Evolutionary conservation across 2,797 vertebrate species (phyloP).

Genomic region (Euphonia xanthogaster): DNA sequence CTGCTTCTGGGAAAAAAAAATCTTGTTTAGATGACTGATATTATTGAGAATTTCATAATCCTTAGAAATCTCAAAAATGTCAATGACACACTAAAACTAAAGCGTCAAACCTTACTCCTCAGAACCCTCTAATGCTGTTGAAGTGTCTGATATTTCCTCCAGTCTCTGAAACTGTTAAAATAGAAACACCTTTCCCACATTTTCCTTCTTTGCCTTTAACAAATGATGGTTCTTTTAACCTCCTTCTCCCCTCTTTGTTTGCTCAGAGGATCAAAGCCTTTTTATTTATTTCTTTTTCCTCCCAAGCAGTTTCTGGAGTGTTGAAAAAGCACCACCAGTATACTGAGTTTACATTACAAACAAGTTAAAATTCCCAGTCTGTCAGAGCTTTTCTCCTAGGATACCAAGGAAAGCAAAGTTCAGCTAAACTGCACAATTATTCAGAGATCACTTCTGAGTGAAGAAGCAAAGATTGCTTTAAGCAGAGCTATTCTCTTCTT

Average conservation of each 20-base stretch:
- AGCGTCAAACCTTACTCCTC: not conserved
- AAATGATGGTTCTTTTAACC: slow-evolving; percentile 29
- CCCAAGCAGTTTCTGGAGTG: slow-evolving; percentile 20
- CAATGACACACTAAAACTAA: not conserved
- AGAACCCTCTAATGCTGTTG: not conserved
- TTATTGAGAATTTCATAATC: not conserved
- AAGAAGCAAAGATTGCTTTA: slow-evolving; percentile 63
- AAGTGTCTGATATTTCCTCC: not conserved
- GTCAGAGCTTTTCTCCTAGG: slow-evolving; percentile 75
- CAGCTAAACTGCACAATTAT: slow-evolving; percentile 73
- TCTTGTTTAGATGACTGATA: not conserved
- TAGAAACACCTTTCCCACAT: slow-evolving; percentile 20
- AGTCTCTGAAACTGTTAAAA: not conserved
- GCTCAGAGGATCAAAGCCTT: slow-evolving; percentile 65
- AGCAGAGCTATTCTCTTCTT: slow-evolving; percentile 45
- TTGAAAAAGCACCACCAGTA: slow-evolving; percentile 61
- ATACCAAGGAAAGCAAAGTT: slow-evolving; percentile 73
- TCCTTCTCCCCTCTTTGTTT: slow-evolving; percentile 61
- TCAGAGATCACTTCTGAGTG: slow-evolving; percentile 61
- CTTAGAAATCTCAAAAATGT: not conserved
- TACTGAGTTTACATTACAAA: slow-evolving; percentile 73
- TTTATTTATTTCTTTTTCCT: slow-evolving; percentile 27
- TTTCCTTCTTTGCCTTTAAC: slow-evolving; percentile 16
- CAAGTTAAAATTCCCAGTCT: slow-evolving; percentile 75
- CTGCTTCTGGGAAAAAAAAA: not conserved